Conservation (phyloP, 2,888 invertebrate species). For the Ypsolopha sequella region DNA sequence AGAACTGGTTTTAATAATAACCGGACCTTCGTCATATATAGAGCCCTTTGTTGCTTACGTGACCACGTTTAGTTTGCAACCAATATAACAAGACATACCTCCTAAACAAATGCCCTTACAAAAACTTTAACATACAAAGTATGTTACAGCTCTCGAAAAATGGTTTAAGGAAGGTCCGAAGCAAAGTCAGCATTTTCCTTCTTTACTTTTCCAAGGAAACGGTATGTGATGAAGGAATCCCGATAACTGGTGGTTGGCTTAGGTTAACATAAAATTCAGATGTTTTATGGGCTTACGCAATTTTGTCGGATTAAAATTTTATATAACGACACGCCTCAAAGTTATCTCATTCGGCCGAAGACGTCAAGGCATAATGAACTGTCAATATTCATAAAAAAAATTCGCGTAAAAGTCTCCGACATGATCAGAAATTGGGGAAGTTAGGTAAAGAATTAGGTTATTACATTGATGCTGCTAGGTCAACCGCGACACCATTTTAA, state of each 20-base stretch:
- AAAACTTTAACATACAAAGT: not conserved
- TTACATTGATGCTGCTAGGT: too few species aligned
- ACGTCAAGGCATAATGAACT: too few species aligned
- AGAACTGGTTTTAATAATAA: conserved; percentile 37
- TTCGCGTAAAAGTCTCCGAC: too few species aligned
- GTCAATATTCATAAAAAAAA: too few species aligned
- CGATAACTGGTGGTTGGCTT: not conserved
- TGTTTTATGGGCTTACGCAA: too few species aligned
- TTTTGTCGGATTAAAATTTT: not conserved
- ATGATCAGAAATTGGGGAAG: too few species aligned
- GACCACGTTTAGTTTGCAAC: conserved; percentile 29
- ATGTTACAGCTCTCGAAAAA: not conserved
- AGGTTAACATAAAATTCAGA: not conserved
- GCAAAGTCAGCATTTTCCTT: not conserved
- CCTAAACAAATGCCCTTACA: not conserved
- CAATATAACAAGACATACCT: conserved; percentile 20
- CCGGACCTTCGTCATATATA: conserved; percentile 39
- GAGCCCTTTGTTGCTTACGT: conserved; percentile 41
- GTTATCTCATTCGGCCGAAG: too few species aligned
- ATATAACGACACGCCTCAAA: not conserved
- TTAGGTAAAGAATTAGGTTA: too few species aligned
- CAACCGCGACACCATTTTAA: too few species aligned
- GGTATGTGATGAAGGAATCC: not conserved
- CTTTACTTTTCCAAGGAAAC: not conserved
- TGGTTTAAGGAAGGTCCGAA: not conserved